These are phyloP conservation scores for Botia kubotai DNA, from an alignment of 2,797 vertebrate genomes.

Conservation along the genomic window DNA sequence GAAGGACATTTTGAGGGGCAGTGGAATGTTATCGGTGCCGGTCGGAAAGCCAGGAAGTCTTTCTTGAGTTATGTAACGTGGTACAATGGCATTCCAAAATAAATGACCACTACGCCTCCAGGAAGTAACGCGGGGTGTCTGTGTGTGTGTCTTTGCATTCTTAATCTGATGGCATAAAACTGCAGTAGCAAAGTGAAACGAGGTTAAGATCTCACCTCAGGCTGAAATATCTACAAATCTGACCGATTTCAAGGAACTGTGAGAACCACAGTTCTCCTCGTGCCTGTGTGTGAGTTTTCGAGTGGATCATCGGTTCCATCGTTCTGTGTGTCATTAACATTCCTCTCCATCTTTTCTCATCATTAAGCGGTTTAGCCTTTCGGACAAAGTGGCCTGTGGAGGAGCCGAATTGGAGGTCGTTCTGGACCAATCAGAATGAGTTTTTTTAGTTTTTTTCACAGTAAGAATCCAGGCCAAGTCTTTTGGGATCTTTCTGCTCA, in stretches of 20 bases:
- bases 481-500: constrained; percentile 43
- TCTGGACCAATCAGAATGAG: constrained; percentile 42
- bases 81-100: constrained; percentile 50
- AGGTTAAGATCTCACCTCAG: constrained; percentile 37
- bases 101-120: constrained; percentile 19
- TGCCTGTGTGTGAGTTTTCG: constrained; percentile 1
- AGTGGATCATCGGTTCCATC: background rate
- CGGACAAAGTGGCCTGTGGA: background rate
- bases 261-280: background rate
- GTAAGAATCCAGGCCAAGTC: constrained; percentile 58
- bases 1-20: constrained; percentile 34
- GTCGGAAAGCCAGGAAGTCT: too few species aligned
- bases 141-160: constrained; percentile 44
- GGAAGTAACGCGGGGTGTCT: constrained; percentile 50
- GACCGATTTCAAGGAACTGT: constrained; percentile 16
- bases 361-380: constrained; percentile 23
- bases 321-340: constrained; percentile 13
- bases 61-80: constrained; percentile 51
- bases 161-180: constrained; percentile 42
- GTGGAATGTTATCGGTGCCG: constrained; percentile 56
- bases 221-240: constrained; percentile 13
- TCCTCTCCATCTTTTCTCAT: constrained; percentile 4
- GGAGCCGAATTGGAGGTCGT: background rate
- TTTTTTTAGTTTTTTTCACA: constrained; percentile 24
- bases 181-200: constrained; percentile 23